phyloP scores from a whole-genome alignment of 2,888 invertebrate species.

The Acanthosepion esculentum region DNA sequence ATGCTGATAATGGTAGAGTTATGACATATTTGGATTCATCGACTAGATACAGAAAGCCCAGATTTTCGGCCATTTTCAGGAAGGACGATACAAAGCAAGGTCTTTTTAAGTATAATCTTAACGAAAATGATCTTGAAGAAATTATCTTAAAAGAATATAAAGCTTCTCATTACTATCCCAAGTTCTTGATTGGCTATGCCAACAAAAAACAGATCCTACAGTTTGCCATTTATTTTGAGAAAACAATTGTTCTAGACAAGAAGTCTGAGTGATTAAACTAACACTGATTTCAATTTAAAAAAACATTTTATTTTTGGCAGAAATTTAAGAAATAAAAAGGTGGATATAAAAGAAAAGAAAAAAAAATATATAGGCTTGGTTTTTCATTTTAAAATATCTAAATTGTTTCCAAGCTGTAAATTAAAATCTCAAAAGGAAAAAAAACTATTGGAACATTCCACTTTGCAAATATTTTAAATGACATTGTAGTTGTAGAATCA shows the following conservation, averaged over 20 bases:
- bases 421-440: not conserved
- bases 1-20: conserved; percentile 58
- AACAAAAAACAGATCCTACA: conserved; percentile 55
- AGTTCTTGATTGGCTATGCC: conserved; percentile 64
- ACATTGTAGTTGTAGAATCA: not conserved
- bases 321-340: not conserved
- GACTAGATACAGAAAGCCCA: conserved; percentile 61
- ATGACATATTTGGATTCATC: conserved; percentile 67
- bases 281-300: not conserved
- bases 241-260: not conserved
- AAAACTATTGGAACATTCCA: not conserved
- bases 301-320: not conserved
- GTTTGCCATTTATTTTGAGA: conserved; percentile 61
- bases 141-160: conserved; percentile 53
- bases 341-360: not conserved
- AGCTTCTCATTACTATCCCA: conserved; percentile 63
- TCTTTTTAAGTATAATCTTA: conserved; percentile 61
- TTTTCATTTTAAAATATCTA: not conserved
- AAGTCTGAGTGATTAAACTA: not conserved
- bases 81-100: conserved; percentile 60
- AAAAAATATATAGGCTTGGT: not conserved
- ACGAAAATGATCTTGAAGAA: conserved; percentile 55
- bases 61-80: conserved; percentile 69
- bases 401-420: not conserved
- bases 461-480: not conserved